phyloP scores from a whole-genome alignment of 2,888 invertebrate species.

The Pammene aurita region DNA sequence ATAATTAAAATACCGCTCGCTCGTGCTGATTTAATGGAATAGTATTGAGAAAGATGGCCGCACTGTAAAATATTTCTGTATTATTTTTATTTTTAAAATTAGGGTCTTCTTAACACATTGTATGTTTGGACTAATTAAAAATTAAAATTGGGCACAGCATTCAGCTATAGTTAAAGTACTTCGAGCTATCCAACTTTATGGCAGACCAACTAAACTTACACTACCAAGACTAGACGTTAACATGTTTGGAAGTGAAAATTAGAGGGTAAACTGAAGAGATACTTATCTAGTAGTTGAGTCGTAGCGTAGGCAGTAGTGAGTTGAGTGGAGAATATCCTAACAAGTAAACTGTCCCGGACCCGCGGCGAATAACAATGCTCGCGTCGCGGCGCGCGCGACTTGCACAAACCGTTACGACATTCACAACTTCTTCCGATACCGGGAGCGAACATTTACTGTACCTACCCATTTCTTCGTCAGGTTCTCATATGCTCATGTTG shows the following conservation, averaged over 20 bases:
- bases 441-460: slow-evolving; percentile 44
- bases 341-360: slow-evolving; percentile 61
- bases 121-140: slow-evolving; percentile 8
- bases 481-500: slow-evolving; percentile 1
- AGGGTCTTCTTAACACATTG: too few species aligned
- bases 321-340: slow-evolving; percentile 54
- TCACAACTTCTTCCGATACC: slow-evolving; percentile 52
- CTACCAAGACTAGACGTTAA: slow-evolving; percentile 52
- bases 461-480: slow-evolving; percentile 9
- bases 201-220: slow-evolving; percentile 36
- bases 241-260: slow-evolving; percentile 65
- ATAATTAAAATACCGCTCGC: too few species aligned
- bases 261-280: slow-evolving; percentile 63
- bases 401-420: slow-evolving; percentile 52
- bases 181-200: slow-evolving; percentile 28
- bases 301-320: slow-evolving; percentile 50
- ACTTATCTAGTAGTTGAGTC: slow-evolving; percentile 56
- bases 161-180: slow-evolving; percentile 5
- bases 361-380: slow-evolving; percentile 45
- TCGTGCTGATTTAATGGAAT: too few species aligned
- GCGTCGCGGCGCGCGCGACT: slow-evolving; percentile 37
- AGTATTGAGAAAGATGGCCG: too few species aligned
- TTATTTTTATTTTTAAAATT: too few species aligned
- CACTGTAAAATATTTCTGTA: too few species aligned
- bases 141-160: neutral